These are phyloP conservation scores for Pardalotus punctatus DNA, from an alignment of 2,113 vertebrate genomes.

Conservation along the genomic window DNA sequence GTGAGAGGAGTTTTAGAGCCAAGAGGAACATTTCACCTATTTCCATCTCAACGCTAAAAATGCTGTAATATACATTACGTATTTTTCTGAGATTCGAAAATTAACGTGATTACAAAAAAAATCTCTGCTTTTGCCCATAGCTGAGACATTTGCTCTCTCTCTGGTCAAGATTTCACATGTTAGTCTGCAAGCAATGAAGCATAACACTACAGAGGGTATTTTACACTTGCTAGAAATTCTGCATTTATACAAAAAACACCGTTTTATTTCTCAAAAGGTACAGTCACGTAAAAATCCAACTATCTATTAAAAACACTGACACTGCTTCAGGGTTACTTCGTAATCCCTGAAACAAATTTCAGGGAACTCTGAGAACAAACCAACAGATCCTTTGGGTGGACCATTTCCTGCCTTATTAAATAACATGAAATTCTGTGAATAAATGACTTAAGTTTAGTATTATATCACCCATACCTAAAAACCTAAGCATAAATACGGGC, in stretches of 20 bases:
- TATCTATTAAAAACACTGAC: background rate
- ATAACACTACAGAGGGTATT: background rate
- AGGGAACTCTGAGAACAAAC: background rate
- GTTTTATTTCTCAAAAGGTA: background rate
- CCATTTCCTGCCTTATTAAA: background rate
- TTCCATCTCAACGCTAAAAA: background rate
- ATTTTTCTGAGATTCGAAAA: background rate
- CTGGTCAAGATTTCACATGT: background rate
- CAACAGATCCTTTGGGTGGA: background rate
- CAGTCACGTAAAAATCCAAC: fast-evolving
- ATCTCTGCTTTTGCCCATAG: background rate
- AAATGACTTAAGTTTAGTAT: background rate
- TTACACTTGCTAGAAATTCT: background rate
- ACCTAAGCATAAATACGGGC: background rate
- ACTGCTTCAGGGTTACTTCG: background rate
- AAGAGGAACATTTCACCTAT: background rate
- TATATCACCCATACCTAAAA: background rate
- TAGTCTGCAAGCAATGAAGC: background rate
- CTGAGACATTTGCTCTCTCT: background rate
- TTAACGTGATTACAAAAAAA: fast-evolving
- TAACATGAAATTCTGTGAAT: background rate
- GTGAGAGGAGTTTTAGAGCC: background rate
- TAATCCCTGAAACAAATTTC: background rate
- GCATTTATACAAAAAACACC: background rate
- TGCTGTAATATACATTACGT: fast-evolving